phyloP scores from a whole-genome alignment of 2,113 vertebrate species.

The Ursus arctos region DNA sequence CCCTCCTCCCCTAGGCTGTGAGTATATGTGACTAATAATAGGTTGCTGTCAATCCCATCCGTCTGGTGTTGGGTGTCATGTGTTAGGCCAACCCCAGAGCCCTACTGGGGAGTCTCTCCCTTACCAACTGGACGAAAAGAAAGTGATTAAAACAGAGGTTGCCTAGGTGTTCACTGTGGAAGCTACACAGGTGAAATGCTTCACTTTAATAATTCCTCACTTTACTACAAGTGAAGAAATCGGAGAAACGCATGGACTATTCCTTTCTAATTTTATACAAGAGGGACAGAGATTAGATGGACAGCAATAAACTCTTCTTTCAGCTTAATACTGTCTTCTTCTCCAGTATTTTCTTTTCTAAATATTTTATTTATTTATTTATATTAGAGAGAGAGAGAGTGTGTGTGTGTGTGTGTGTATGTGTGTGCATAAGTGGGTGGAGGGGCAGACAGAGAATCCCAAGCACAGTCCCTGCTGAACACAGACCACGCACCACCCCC shows the following conservation, averaged over 20 bases:
- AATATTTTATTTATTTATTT: background rate
- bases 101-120: background rate
- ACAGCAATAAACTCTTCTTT: background rate
- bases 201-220: background rate
- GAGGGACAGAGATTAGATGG: background rate
- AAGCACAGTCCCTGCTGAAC: background rate
- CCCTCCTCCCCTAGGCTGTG: background rate
- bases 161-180: background rate
- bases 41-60: background rate
- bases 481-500: background rate
- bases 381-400: background rate
- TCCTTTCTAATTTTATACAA: conserved; percentile 25
- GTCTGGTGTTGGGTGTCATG: background rate
- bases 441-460: background rate
- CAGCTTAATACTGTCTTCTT: background rate
- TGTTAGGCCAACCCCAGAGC: background rate
- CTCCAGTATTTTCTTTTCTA: background rate
- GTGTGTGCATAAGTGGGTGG: background rate
- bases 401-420: too few relatives aligned
- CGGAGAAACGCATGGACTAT: background rate
- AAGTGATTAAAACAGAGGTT: background rate
- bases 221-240: conserved; percentile 1
- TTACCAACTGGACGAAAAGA: background rate
- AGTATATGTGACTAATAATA: background rate
- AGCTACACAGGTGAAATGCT: background rate